Conservation (phyloP, 2,113 vertebrate species). For the Chaetorhynchus papuensis region DNA sequence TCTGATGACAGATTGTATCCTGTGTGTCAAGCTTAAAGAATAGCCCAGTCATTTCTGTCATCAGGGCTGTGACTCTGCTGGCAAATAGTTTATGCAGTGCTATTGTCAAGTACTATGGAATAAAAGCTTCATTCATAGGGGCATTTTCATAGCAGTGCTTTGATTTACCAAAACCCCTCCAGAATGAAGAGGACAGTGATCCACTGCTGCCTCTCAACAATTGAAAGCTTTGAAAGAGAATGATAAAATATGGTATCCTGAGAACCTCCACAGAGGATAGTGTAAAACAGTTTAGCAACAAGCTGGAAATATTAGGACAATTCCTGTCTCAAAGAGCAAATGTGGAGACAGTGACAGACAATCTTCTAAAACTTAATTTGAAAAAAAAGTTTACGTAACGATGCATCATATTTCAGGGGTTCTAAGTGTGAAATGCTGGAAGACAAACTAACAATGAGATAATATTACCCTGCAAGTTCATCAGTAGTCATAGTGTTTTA, state of each 20-base stretch:
- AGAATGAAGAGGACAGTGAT: not conserved
- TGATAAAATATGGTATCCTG: not conserved
- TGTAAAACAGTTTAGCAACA: not conserved
- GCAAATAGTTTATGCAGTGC: not conserved
- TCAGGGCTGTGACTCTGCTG: not conserved
- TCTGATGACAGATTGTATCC: not conserved
- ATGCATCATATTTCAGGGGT: not conserved
- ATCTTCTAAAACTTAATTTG: not conserved
- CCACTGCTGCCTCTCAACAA: not conserved
- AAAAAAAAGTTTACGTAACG: not conserved
- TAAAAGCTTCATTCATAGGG: not conserved
- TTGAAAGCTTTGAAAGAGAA: not conserved
- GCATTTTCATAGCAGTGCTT: not conserved
- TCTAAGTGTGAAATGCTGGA: not conserved
- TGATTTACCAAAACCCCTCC: not conserved
- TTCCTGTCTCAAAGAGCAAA: not conserved
- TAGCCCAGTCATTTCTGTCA: not conserved
- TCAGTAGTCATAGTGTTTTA: not conserved
- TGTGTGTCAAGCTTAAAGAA: not conserved
- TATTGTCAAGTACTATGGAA: not conserved
- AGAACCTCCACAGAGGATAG: not conserved
- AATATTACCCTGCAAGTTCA: not conserved
- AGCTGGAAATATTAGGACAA: not conserved
- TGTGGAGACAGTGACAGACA: not conserved
- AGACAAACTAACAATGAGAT: not conserved